A percentile compares a stretch with the other conserved stretches of the same genome.
phyloP scores from a whole-genome alignment of 2,888 invertebrate species.

The Theristus sp. region DNA sequence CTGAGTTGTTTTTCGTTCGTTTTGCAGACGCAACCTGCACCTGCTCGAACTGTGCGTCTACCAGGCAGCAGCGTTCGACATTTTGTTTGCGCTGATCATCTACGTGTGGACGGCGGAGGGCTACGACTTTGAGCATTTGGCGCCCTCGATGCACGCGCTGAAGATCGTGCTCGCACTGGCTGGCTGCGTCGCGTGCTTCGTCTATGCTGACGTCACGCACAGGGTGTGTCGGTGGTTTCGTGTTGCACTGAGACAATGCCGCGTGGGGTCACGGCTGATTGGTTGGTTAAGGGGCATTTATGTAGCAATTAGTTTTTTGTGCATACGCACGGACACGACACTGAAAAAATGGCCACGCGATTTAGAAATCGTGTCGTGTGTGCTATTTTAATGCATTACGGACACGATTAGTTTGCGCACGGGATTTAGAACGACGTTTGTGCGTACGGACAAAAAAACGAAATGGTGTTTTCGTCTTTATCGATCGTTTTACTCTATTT shows the following conservation, averaged over 20 bases:
- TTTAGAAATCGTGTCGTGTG: no score
- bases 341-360: no score
- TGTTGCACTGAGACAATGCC: not conserved
- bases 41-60: not conserved
- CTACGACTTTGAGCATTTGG: no score
- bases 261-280: not conserved
- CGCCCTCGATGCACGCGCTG: not conserved
- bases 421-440: no score
- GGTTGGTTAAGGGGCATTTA: not conserved
- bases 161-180: not conserved
- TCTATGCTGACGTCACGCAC: not conserved
- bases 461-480: not conserved
- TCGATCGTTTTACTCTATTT: not conserved
- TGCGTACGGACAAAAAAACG: no score
- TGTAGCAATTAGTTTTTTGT: no score
- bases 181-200: not conserved
- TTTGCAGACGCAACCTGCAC: not conserved
- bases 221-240: not conserved
- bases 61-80: not conserved
- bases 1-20: no score
- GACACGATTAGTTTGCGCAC: no score
- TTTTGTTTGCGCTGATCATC: not conserved
- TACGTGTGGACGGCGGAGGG: not conserved
- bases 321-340: no score
- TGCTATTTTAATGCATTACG: no score